Conservation (phyloP, 2,888 invertebrate genomes). For the Drosophila picticornis region DNA sequence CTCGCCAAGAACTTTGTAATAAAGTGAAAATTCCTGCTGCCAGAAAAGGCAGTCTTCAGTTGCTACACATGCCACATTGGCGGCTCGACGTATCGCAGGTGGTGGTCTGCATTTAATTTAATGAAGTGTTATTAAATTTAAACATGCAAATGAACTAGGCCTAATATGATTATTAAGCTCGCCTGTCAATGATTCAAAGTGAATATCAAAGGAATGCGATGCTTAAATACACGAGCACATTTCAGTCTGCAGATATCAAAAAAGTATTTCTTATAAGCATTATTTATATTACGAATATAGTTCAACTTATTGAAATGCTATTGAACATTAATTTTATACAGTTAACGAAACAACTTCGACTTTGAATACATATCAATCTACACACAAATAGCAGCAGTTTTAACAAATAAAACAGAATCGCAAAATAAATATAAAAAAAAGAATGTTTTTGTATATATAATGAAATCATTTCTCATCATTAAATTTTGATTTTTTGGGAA, state of each 20-base stretch:
- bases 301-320: background rate
- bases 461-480: conserved; percentile 55
- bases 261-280: background rate
- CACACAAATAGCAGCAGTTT: background rate
- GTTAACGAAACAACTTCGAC: background rate
- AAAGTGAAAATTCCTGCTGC: conserved; percentile 26
- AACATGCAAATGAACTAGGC: conserved; percentile 53
- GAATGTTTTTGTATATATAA: background rate
- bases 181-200: conserved; percentile 37
- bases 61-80: background rate
- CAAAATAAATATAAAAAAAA: background rate
- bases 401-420: background rate
- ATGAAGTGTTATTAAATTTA: conserved; percentile 61
- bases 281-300: background rate
- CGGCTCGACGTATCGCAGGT: background rate
- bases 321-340: background rate
- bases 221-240: background rate
- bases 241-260: background rate
- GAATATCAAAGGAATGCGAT: background rate
- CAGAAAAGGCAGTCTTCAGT: conserved; percentile 1
- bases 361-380: background rate
- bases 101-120: conserved; percentile 52
- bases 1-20: conserved; percentile 66
- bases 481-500: conserved; percentile 51
- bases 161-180: conserved; percentile 49